These are phyloP conservation scores for Coracopsis vasa DNA, from an alignment of 2,113 vertebrate species.

Conservation along the genomic window DNA sequence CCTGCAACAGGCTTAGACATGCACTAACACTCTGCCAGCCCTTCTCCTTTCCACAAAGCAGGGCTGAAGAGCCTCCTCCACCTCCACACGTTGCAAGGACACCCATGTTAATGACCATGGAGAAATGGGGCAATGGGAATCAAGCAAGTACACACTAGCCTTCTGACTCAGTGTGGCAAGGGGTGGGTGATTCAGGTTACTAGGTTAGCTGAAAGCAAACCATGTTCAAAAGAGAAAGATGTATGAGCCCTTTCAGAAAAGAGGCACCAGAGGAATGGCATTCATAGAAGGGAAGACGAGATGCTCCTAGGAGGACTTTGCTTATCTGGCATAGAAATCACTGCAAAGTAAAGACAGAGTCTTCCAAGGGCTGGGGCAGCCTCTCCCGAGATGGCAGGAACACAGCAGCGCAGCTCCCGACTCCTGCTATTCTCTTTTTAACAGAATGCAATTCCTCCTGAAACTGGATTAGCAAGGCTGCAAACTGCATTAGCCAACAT, in stretches of 20 bases:
- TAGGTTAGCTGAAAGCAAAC: neutral
- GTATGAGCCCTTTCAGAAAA: neutral
- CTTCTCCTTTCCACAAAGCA: neutral
- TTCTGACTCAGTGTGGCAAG: neutral
- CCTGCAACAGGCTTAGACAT: neutral
- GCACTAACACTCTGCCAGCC: neutral
- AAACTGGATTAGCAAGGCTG: slow-evolving; percentile 62
- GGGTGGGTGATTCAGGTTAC: neutral
- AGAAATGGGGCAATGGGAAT: neutral
- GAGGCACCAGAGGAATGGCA: neutral
- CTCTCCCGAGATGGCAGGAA: neutral
- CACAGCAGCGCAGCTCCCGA: neutral
- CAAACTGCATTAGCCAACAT: slow-evolving; percentile 68
- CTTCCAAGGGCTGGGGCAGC: neutral
- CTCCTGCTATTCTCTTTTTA: slow-evolving; percentile 30
- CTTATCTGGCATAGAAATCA: neutral
- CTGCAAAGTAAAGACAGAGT: slow-evolving; percentile 12
- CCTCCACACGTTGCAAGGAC: neutral
- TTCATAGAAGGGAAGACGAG: neutral
- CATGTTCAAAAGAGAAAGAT: neutral
- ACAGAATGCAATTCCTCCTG: slow-evolving; percentile 49
- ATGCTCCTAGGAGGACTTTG: neutral
- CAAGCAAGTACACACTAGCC: neutral
- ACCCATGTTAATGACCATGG: fast-evolving
- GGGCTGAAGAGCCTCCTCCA: neutral